phyloP scores from a whole-genome alignment of 2,797 vertebrate genomes.

The Malurus leucopterus region DNA sequence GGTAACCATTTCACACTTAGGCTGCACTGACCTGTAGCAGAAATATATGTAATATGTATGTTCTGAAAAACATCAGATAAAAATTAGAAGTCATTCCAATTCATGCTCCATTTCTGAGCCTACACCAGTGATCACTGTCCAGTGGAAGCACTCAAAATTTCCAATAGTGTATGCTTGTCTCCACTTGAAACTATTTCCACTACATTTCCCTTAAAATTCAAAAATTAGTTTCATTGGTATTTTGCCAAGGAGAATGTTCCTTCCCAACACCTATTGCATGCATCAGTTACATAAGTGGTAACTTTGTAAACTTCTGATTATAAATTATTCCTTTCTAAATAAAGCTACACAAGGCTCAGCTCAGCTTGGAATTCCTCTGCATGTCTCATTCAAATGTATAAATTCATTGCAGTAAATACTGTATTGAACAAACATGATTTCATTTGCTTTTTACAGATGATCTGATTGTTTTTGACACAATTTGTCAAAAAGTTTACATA shows the following conservation, averaged over 20 bases:
- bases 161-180: conserved; percentile 7
- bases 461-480: neutral
- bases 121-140: neutral
- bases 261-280: conserved; percentile 34
- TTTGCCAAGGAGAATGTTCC: conserved; percentile 44
- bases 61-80: neutral
- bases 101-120: neutral
- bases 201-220: conserved; percentile 43
- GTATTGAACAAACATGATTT: neutral
- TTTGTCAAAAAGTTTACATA: neutral
- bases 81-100: neutral
- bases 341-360: neutral
- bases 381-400: neutral
- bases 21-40: neutral
- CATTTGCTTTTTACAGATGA: neutral
- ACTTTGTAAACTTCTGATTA: conserved; percentile 7
- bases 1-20: neutral
- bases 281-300: conserved; percentile 51
- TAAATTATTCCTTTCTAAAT: neutral
- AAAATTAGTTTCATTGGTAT: conserved; percentile 49
- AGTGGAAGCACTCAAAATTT: neutral
- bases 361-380: neutral
- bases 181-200: conserved; percentile 47
- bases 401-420: neutral
- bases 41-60: neutral